A percentile compares a stretch with the other conserved stretches of the same genome.
These are phyloP conservation scores for Volucella inflata DNA, from an alignment of 2,888 invertebrate genomes.

Conservation along the genomic window DNA sequence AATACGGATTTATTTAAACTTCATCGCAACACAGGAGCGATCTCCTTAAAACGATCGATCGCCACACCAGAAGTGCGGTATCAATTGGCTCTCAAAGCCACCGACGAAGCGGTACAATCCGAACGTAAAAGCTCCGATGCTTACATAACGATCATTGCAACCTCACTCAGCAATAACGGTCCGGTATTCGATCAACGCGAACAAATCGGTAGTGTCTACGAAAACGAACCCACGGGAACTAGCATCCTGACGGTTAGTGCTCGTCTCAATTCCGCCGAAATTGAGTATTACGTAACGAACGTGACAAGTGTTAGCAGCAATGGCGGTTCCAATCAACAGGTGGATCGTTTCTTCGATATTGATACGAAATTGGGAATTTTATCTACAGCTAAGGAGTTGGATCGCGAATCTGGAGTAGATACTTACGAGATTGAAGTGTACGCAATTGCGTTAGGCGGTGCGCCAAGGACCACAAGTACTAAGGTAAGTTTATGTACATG, in stretches of 20 bases:
- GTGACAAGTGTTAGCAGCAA: constrained; percentile 85
- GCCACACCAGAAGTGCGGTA: constrained; percentile 89
- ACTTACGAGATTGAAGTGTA: constrained; percentile 93
- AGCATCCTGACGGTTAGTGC: constrained; percentile 92
- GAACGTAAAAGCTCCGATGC: constrained; percentile 94
- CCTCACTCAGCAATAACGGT: constrained; percentile 83
- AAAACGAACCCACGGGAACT: constrained; percentile 94
- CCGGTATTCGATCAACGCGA: constrained; percentile 87
- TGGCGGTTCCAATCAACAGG: constrained; percentile 85
- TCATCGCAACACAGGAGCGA: constrained; percentile 91
- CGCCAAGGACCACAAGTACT: constrained; percentile 90
- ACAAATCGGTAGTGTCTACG: constrained; percentile 91
- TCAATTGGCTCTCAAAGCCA: constrained; percentile 93
- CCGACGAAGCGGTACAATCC: constrained; percentile 95
- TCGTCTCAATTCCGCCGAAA: constrained; percentile 87
- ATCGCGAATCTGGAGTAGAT: constrained; percentile 92
- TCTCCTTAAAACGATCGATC: constrained; percentile 87
- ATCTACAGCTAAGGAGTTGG: constrained; percentile 92
- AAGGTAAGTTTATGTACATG: constrained; percentile 87
- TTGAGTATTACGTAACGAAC: constrained; percentile 96
- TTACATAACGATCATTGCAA: constrained; percentile 92
- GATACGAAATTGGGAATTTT: constrained; percentile 94
- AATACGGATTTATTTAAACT: constrained; percentile 91
- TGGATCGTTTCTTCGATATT: constrained; percentile 95
- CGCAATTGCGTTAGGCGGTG: constrained; percentile 90